Percentiles rank a stretch among this genome's conserved stretches.
Conservation (phyloP, 1,140 invertebrate genomes). For the Lucilia cuprina region DNA sequence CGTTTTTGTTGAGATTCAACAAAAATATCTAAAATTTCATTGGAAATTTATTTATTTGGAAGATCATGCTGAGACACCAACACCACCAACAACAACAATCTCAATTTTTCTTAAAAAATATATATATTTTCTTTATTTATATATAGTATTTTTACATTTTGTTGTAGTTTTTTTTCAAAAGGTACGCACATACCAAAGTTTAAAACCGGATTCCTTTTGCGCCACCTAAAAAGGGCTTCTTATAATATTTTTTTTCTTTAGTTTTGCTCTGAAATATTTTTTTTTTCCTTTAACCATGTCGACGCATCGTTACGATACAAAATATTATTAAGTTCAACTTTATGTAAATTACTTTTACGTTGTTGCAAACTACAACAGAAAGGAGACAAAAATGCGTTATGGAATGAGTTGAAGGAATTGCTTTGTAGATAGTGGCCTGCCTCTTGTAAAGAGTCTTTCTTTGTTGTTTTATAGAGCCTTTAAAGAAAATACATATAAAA, state of each 20-base stretch:
- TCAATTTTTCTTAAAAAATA: neutral
- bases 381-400: neutral
- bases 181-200: conserved; percentile 9
- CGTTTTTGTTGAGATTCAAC: neutral
- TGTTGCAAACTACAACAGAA: neutral
- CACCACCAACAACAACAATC: neutral
- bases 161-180: neutral
- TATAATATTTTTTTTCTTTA: neutral
- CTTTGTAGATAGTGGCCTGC: neutral
- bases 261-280: neutral
- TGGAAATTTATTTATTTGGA: conserved; percentile 25
- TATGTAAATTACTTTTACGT: conserved; percentile 25
- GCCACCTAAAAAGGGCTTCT: conserved; percentile 33
- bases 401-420: neutral
- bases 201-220: conserved; percentile 26
- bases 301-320: conserved; percentile 33
- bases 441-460: neutral
- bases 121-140: neutral
- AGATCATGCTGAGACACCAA: conserved; percentile 20
- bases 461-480: neutral
- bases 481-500: neutral
- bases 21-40: conserved; percentile 17
- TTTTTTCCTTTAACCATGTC: conserved; percentile 12
- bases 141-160: neutral
- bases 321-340: conserved; percentile 27